Conservation (phyloP, 2,888 invertebrate species). For the Podabrus alpinus region DNA sequence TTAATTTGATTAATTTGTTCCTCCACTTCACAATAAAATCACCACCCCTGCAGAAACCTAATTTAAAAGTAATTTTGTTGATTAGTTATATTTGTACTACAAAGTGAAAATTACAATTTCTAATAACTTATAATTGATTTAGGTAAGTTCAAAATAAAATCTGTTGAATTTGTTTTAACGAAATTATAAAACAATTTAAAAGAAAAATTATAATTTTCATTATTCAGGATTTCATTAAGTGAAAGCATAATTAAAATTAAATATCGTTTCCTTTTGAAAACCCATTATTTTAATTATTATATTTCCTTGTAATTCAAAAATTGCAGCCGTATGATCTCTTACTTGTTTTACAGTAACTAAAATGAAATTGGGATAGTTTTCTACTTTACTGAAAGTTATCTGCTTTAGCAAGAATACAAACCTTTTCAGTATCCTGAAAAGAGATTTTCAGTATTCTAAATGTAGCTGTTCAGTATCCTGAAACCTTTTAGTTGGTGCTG, state of each 20-base stretch:
- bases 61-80: not conserved
- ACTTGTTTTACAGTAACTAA: not conserved
- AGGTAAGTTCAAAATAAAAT: not conserved
- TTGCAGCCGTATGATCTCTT: not conserved
- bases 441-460: no score
- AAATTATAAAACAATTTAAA: not conserved
- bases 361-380: not conserved
- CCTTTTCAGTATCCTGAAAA: not conserved
- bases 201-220: not conserved
- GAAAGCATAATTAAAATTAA: not conserved
- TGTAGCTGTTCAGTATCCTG: not conserved
- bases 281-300: not conserved
- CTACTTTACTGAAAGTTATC: not conserved
- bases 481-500: not conserved
- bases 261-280: not conserved
- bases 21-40: not conserved
- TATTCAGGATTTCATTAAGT: not conserved
- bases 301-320: not conserved
- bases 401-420: not conserved
- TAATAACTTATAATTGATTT: not conserved
- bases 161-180: not conserved
- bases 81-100: not conserved
- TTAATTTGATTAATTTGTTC: not conserved
- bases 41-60: not conserved
- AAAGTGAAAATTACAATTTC: not conserved